Base-by-base conservation (phyloP, 2,888 invertebrate species). In the Drosophila neonasuta region DNA sequence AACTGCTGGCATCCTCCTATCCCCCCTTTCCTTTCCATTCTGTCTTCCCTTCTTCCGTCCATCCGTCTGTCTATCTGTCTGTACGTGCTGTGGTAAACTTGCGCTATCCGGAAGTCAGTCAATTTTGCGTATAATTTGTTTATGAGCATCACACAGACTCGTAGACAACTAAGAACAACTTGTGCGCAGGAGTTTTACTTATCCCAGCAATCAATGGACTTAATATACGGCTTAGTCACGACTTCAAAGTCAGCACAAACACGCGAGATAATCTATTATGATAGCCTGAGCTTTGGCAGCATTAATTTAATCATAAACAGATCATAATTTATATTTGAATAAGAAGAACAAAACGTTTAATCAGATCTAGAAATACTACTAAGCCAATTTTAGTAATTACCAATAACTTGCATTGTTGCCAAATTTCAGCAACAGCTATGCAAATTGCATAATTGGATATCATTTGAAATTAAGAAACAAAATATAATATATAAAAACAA, bases 101-200 rank as follows among this genome's bases (percentile, higher is more conserved):
- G 17, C 51, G 52, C 42, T 32, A 34, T 50, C 69, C 77, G 77
- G 80, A 82, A 72, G 71, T 71, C 62, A 63, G 58, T 68, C 77
- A 82, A 81, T 79, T 79, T 82, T 85, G 80, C 55, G 70, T 75
- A 79, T 80, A 85, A 81, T 81, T 82, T 85, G 75, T 66, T 73
- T 77, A 79, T 73, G 71, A 75, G 58, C 71, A 54, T 51, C 54
- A 49, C 74, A 64, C 57, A 82, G 44, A 29, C 51, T 13, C 56
- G 11, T 59, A 24, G 24, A 36, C 52, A 20, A 52, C 17, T 24
- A 42, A 20, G 34, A 34, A 36, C 45, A 13, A 15, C 13, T 48
- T 30, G 30, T 34, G 24, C 6, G 20, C 10, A 34, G 30, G 11
- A 30, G 13, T 30, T 15, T 56, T 45, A 46, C 45, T 45, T 45